Conservation (phyloP, 2,888 invertebrate species). For the Pyrrhia umbra region DNA sequence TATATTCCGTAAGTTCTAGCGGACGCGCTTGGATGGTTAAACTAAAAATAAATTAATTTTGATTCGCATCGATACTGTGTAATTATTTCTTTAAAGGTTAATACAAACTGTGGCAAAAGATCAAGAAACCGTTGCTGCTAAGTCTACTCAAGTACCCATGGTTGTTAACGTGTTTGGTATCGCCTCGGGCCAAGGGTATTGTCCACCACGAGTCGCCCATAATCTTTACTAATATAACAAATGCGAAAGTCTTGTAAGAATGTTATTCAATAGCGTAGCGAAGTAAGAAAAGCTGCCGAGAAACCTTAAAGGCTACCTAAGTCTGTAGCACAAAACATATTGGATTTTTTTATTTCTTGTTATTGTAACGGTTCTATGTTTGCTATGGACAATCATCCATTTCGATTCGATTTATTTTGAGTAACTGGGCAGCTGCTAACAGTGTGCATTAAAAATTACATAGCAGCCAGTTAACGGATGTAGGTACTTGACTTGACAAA, state of each 20-base stretch:
- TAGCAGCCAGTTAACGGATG: too few species aligned
- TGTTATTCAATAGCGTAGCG: constrained; percentile 47
- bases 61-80: constrained; percentile 46
- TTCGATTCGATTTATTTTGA: not conserved
- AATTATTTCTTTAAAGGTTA: constrained; percentile 58
- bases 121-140: constrained; percentile 54
- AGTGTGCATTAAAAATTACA: not conserved
- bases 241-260: constrained; percentile 60
- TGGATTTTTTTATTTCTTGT: constrained; percentile 25
- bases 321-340: constrained; percentile 35
- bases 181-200: constrained; percentile 47
- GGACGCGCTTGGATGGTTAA: constrained; percentile 31
- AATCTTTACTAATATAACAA: constrained; percentile 59
- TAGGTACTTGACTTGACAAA: too few species aligned
- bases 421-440: not conserved
- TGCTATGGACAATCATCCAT: constrained; percentile 1
- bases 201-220: constrained; percentile 51
- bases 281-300: constrained; percentile 32
- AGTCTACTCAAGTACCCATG: constrained; percentile 37
- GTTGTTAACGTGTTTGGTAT: constrained; percentile 39
- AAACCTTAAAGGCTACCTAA: constrained; percentile 48
- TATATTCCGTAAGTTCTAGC: constrained; percentile 14
- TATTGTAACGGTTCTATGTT: constrained; percentile 18
- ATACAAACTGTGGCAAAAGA: constrained; percentile 53
- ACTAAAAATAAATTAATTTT: constrained; percentile 39